These are phyloP conservation scores for Mus spicilegus DNA, from an alignment of 2,113 vertebrate species.

Conservation along the genomic window DNA sequence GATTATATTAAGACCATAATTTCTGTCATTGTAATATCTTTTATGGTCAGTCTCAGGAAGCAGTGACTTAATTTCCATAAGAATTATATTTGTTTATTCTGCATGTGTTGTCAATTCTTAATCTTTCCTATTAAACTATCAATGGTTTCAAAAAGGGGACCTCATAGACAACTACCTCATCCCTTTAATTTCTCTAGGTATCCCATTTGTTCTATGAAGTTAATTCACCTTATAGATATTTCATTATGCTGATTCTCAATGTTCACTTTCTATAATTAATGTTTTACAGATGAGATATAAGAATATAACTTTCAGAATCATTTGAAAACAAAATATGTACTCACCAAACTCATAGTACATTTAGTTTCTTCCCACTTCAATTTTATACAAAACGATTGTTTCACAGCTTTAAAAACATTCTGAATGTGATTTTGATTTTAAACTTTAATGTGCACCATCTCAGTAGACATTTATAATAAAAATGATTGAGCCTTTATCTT, in stretches of 20 bases:
- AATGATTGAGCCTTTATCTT: conserved; percentile 39
- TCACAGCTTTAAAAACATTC: conserved; percentile 67
- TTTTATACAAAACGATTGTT: conserved; percentile 60
- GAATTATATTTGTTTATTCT: conserved; percentile 47
- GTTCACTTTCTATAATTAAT: conserved; percentile 47
- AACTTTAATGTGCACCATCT: conserved; percentile 55
- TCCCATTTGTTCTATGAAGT: neutral
- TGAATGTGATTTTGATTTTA: conserved; percentile 32
- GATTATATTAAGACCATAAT: conserved; percentile 19
- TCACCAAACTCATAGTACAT: conserved; percentile 47
- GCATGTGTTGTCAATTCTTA: neutral
- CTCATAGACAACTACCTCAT: conserved; percentile 10
- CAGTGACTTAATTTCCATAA: conserved; percentile 3
- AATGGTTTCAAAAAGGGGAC: conserved; percentile 39
- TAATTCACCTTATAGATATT: conserved; percentile 51
- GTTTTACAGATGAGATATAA: conserved; percentile 24
- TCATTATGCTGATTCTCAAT: conserved; percentile 32
- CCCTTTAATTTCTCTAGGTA: conserved; percentile 34
- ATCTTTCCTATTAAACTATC: conserved; percentile 38
- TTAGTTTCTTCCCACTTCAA: conserved; percentile 59
- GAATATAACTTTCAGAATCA: conserved; percentile 30
- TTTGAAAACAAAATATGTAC: conserved; percentile 61
- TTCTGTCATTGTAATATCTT: neutral
- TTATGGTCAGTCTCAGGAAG: neutral
- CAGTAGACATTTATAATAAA: conserved; percentile 62